A percentile compares a stretch with the other conserved stretches of the same genome.
Conservation (phyloP, 1,140 invertebrate genomes). For the Drosophila lowei region DNA sequence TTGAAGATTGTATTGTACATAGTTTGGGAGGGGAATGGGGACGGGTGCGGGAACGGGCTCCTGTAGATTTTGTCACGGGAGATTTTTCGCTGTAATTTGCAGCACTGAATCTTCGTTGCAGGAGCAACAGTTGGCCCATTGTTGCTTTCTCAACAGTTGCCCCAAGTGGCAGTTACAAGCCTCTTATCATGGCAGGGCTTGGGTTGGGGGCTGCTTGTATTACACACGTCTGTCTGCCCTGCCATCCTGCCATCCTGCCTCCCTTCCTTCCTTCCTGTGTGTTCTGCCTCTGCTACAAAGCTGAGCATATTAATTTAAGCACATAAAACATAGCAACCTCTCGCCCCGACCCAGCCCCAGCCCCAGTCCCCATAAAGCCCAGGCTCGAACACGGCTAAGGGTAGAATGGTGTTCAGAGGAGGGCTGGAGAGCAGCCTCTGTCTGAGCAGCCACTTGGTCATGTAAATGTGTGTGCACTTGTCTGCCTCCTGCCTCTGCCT, state of each 20-base stretch:
- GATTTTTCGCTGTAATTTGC: not conserved
- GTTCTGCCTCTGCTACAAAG: slow-evolving; percentile 11
- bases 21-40: too few species aligned
- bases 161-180: slow-evolving; percentile 72
- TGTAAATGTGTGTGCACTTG: slow-evolving; percentile 73
- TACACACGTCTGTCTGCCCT: slow-evolving; percentile 43
- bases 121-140: slow-evolving; percentile 61
- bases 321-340: slow-evolving; percentile 67
- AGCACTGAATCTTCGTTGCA: slow-evolving; percentile 14
- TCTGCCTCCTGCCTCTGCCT: slow-evolving; percentile 29
- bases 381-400: too few species aligned
- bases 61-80: too few species aligned
- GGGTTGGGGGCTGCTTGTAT: slow-evolving; percentile 23
- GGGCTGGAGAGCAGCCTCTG: not conserved
- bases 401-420: not conserved
- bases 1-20: too few species aligned
- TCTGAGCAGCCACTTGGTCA: slow-evolving; percentile 66
- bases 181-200: slow-evolving; percentile 41
- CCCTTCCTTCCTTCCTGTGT: slow-evolving; percentile 4
- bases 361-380: too few species aligned
- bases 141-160: slow-evolving; percentile 53
- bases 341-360: not conserved
- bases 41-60: too few species aligned
- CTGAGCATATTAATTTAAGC: slow-evolving; percentile 75
- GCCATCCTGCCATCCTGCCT: not conserved